These are phyloP conservation scores for Anthonomus grandis DNA, from an alignment of 1,140 invertebrate genomes.

Conservation along the genomic window DNA sequence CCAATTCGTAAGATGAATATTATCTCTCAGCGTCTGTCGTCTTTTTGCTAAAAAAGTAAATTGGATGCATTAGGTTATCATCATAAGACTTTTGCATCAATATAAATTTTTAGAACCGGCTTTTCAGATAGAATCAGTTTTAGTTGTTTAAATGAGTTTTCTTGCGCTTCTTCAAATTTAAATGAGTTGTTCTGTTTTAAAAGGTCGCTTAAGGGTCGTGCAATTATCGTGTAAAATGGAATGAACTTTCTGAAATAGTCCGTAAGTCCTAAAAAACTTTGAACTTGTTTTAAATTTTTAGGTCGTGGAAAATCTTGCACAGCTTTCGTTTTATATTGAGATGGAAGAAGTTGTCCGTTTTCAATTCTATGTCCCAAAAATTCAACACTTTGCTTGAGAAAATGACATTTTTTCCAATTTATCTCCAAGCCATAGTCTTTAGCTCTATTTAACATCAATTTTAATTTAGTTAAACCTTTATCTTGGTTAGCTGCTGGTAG, in stretches of 20 bases:
- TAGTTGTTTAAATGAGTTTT: background rate
- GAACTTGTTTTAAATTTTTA: background rate
- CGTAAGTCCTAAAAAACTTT: constrained; percentile 2
- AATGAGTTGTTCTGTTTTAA: background rate
- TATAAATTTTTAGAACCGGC: background rate
- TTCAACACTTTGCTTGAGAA: constrained; percentile 1
- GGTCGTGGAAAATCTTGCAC: background rate
- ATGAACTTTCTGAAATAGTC: constrained; percentile 11
- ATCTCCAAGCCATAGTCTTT: constrained; percentile 13
- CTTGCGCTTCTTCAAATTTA: background rate
- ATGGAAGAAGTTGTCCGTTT: background rate
- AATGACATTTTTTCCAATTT: constrained; percentile 18
- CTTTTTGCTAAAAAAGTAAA: constrained; percentile 3
- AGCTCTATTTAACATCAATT: constrained; percentile 23
- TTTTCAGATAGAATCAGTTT: background rate
- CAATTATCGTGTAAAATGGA: background rate
- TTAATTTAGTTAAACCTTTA: constrained; percentile 22
- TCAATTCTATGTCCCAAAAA: constrained; percentile 5
- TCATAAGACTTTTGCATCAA: too few species aligned
- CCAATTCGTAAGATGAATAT: too few species aligned
- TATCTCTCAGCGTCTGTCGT: too few species aligned
- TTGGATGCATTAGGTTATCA: too few species aligned
- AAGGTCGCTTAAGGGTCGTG: background rate
- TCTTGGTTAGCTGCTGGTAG: constrained; percentile 28
- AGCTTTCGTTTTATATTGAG: background rate